Conservation (phyloP, 2,888 invertebrate genomes). For the Arrhopalites spinosus region DNA sequence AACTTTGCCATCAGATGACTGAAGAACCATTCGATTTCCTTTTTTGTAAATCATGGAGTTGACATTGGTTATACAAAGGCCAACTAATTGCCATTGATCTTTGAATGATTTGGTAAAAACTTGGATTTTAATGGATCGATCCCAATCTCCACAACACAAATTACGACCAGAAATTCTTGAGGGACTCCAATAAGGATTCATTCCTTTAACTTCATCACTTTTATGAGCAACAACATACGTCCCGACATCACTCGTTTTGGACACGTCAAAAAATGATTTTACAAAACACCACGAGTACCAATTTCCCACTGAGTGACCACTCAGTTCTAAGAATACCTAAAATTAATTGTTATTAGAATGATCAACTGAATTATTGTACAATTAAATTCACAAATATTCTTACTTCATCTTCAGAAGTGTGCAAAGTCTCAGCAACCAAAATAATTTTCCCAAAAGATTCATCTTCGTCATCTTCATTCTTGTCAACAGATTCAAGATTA, state of each 20-base stretch:
- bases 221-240: constrained; percentile 62
- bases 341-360: too few relatives aligned
- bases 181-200: constrained; percentile 64
- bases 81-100: constrained; percentile 60
- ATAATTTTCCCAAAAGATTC: constrained; percentile 50
- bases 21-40: constrained; percentile 40
- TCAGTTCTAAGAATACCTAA: constrained; percentile 6
- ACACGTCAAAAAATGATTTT: constrained; percentile 55
- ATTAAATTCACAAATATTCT: too few relatives aligned
- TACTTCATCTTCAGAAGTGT: constrained; percentile 54
- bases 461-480: constrained; percentile 32
- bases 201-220: constrained; percentile 63
- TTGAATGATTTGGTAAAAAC: constrained; percentile 61
- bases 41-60: constrained; percentile 58
- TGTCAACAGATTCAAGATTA: constrained; percentile 37
- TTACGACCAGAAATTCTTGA: constrained; percentile 61
- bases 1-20: constrained; percentile 4
- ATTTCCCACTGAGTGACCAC: constrained; percentile 39
- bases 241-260: constrained; percentile 59
- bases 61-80: constrained; percentile 61
- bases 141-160: constrained; percentile 64
- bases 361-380: too few relatives aligned
- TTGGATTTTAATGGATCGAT: constrained; percentile 63
- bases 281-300: constrained; percentile 53
- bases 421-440: constrained; percentile 53